Conservation (phyloP, 2,888 invertebrate genomes). For the Malthinus flaveolus region DNA sequence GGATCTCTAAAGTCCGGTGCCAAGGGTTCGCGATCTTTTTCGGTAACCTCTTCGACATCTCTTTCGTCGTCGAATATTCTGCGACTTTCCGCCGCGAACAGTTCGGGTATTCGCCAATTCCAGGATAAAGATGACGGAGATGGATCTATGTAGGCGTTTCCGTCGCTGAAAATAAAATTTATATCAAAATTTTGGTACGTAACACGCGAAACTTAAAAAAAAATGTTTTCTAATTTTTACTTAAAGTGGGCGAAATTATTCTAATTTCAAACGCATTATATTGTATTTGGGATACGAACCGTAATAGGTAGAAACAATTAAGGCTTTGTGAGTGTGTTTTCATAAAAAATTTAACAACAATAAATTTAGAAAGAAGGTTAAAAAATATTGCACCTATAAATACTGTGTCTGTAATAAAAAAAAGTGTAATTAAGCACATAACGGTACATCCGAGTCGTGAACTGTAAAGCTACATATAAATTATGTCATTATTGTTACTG, state of each 20-base stretch:
- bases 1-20: conserved; percentile 48
- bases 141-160: conserved; percentile 2
- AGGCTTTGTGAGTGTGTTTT: no score
- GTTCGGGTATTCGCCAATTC: conserved; percentile 17
- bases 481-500: no score
- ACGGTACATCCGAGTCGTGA: conserved; percentile 5
- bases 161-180: conserved; percentile 17
- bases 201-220: background rate
- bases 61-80: conserved; percentile 11
- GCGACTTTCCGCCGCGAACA: conserved; percentile 10
- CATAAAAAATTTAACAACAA: no score
- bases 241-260: no score
- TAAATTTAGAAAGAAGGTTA: no score
- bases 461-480: background rate
- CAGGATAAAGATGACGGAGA: conserved; percentile 10
- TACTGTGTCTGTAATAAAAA: conserved; percentile 9
- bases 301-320: no score
- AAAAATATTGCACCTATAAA: conserved; percentile 8
- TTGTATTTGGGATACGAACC: no score
- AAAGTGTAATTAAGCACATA: conserved; percentile 15
- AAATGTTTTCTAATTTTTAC: background rate
- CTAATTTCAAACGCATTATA: no score
- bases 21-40: conserved; percentile 46
- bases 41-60: conserved; percentile 18
- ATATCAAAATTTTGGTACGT: background rate